These are phyloP conservation scores for Vimba vimba DNA, from an alignment of 2,113 vertebrate genomes.

Conservation along the genomic window DNA sequence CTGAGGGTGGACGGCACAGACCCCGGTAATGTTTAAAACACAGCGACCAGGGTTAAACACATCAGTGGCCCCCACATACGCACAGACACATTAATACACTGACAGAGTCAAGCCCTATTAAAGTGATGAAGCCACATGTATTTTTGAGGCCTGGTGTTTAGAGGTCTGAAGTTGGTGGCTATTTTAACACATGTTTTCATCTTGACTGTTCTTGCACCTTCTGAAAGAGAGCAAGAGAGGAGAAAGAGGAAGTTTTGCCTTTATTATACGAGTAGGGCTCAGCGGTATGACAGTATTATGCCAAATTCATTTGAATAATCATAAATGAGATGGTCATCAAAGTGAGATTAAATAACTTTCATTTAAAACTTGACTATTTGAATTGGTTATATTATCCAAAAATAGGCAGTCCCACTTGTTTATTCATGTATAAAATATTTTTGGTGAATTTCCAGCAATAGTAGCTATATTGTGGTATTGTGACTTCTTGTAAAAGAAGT, in stretches of 20 bases:
- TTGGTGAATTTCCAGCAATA: too few relatives aligned
- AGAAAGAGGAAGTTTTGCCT: not conserved
- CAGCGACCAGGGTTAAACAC: slow-evolving; percentile 2
- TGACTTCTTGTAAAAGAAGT: too few relatives aligned
- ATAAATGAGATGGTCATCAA: not conserved
- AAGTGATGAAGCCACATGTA: slow-evolving; percentile 32
- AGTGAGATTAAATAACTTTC: not conserved
- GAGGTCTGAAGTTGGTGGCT: not conserved
- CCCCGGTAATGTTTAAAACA: slow-evolving; percentile 60
- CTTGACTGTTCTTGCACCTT: not conserved
- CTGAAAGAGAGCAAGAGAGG: not conserved
- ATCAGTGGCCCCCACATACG: slow-evolving; percentile 11
- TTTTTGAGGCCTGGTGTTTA: slow-evolving; percentile 19
- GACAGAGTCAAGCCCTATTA: slow-evolving; percentile 26
- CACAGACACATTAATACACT: slow-evolving; percentile 28
- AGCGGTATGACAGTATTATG: not conserved
- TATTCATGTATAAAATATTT: too few relatives aligned
- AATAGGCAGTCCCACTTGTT: too few relatives aligned
- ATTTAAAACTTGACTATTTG: not conserved
- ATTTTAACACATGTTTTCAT: slow-evolving; percentile 5
- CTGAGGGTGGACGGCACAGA: slow-evolving; percentile 43
- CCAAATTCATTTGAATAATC: not conserved
- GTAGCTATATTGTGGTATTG: too few relatives aligned
- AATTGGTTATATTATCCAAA: too few relatives aligned
- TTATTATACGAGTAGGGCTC: not conserved